Base-by-base conservation (phyloP, 2,888 invertebrate species). In the Listrodromus nycthemerus region DNA sequence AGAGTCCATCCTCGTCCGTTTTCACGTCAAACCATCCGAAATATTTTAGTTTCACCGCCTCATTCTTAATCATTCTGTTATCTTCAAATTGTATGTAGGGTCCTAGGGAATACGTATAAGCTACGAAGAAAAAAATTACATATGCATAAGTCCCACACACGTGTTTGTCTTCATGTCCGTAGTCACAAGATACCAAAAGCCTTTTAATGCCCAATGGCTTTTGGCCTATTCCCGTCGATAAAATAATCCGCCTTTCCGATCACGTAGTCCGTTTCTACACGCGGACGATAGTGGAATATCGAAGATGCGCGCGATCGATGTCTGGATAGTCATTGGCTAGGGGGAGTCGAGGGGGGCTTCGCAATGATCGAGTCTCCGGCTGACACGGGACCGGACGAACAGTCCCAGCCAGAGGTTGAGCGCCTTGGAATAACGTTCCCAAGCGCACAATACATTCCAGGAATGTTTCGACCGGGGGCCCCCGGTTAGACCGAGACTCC, bases 371-470 rank as follows among this genome's bases (percentile, higher is more conserved):
- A 61, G 27, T 27, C 58, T 27, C 24, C 27, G 30, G 16, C 66
- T n/a, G 33, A 27, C 67, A 77, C 77, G 41, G 65, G 81, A 78
- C 78, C 81, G 81, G 78, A 37, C 48, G 70, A 61, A 52, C 71
- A 76, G 58, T 27, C 24, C 30, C 58, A 24, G 76, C 41, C 71
- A 37, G 67, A 70, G 74, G 74, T 73, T 81, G 67, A 71, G 24
- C 33, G 65, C 78, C 82, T 78, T 48, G 84, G 81, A 78, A 78
- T 84, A 84, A 84, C 84, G 81, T 84, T 66, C 83, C 76, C 82
- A 80, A 82, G 89, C 89, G 87, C 88, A 90, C 89, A 89, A 90
- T 91, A 90, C 90, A 91, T 92, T 91, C 91, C 87, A 87, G 87
- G 90, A 90, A 92, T 91, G 88, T 90, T 89, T 88, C 85, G 87